Base-by-base conservation (phyloP, 2,797 vertebrate species). In the Sebastolobus alascanus region DNA sequence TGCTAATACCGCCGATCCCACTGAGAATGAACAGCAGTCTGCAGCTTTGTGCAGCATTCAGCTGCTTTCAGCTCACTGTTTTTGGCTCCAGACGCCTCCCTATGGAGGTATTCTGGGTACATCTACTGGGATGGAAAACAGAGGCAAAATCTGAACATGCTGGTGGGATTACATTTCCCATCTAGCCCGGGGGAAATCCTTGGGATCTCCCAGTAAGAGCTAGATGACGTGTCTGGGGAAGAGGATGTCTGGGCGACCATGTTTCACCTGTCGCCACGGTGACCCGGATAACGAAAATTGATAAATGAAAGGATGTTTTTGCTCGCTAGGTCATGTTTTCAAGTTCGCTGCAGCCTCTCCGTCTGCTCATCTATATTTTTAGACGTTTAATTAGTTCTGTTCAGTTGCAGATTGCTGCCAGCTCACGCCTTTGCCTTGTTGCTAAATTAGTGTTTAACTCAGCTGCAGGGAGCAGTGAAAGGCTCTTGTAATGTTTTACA, bases 301-400 rank as follows among this genome's bases (percentile, higher is more conserved):
- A 50, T 71, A 31, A 35, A 29, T 33, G 1, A 29, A 8, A 5
- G 43, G 4, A 66, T 66, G 22, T 31, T 56, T 72, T 69, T 14
- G 1, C 16, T 80, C 60, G 20, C 13, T 68, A 27, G 33, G 68
- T 65, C 22, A 31, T 35, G 50, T 46, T 76, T 58, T 72, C 33
- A 14, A 70, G n/a, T 56, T 4, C n/a, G 9, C 33, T 54, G 6
- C 37, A 63, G 29, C 40, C 65, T 68, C 40, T 58, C 52, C 11
- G 25, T 61, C 59, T 27, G 4, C 43, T 69, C 14, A 6, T 56
- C 70, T 67, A 1, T 80, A 61, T 80, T 55, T 79, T 69, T 55
- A 65, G 52, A 54, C 68, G 52, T 70, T 72, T 64, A 78, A 85
- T 89, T 73, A 58, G 16, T 31, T 27, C 6, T 22, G n/a, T 75